Conservation (phyloP, 2,888 invertebrate species). For the Eulithis testata region DNA sequence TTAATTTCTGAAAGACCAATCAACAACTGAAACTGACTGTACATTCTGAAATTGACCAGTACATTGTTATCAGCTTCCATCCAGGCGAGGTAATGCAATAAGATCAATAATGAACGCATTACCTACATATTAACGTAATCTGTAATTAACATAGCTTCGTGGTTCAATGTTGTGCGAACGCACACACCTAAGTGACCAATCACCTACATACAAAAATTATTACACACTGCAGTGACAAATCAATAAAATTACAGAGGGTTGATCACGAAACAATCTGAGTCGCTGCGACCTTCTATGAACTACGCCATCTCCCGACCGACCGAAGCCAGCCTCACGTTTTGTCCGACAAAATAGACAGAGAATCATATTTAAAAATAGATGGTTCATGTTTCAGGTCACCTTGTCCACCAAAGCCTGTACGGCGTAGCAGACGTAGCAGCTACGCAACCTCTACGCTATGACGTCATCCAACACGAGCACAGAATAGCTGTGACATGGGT, state of each 20-base stretch:
- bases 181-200: background rate
- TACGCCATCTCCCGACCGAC: no score
- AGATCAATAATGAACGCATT: slow-evolving; percentile 15
- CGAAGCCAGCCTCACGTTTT: no score
- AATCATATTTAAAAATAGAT: no score
- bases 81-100: slow-evolving; percentile 6
- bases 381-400: no score
- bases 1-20: no score
- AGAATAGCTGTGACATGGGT: background rate
- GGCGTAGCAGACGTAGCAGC: background rate
- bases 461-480: background rate
- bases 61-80: slow-evolving; percentile 8
- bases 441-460: background rate
- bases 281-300: no score
- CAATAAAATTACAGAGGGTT: no score
- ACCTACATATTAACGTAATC: slow-evolving; percentile 3
- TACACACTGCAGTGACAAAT: no score
- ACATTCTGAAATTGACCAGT: background rate
- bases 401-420: background rate
- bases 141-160: slow-evolving; percentile 1
- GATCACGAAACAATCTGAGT: no score
- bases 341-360: no score
- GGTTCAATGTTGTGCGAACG: background rate
- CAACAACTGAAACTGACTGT: no score
- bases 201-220: no score